phyloP scores from a whole-genome alignment of 2,888 invertebrate genomes.

The Lasioglossum leucozonium region DNA sequence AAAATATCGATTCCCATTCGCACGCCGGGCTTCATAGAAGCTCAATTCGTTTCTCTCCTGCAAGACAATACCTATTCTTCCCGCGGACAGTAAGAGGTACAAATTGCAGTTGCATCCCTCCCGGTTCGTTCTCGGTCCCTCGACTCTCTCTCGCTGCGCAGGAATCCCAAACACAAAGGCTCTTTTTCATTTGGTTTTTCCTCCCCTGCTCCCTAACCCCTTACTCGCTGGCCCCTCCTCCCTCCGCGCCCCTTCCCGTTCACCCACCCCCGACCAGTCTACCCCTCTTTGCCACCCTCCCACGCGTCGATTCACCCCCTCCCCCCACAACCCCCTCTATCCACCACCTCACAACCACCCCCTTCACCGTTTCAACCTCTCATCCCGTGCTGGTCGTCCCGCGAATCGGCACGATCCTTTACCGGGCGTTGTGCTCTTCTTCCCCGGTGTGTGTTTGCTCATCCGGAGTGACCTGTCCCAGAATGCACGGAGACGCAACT shows the following conservation, averaged over 20 bases:
- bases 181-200: conserved; percentile 85
- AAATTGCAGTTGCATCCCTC: conserved; percentile 83
- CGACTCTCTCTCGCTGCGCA: conserved; percentile 69
- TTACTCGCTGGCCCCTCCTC: conserved; percentile 44
- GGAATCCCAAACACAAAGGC: conserved; percentile 83
- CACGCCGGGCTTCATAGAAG: conserved; percentile 82
- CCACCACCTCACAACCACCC: background rate
- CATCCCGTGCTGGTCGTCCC: conserved; percentile 42
- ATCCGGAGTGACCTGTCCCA: conserved; percentile 61
- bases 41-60: conserved; percentile 84
- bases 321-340: background rate
- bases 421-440: conserved; percentile 27
- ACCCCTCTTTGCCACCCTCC: conserved; percentile 40
- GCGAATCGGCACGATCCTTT: conserved; percentile 62
- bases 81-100: conserved; percentile 84
- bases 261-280: background rate
- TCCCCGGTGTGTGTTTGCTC: conserved; percentile 13
- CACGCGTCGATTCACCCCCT: conserved; percentile 35
- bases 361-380: background rate
- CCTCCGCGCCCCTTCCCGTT: background rate
- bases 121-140: conserved; percentile 59
- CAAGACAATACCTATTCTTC: conserved; percentile 84
- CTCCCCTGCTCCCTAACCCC: conserved; percentile 56
- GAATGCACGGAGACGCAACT: conserved; percentile 67
- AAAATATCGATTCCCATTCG: conserved; percentile 84